Percentiles rank a stretch among this genome's conserved stretches.
phyloP scores from a whole-genome alignment of 2,888 invertebrate species.

The Lapara coniferarum region DNA sequence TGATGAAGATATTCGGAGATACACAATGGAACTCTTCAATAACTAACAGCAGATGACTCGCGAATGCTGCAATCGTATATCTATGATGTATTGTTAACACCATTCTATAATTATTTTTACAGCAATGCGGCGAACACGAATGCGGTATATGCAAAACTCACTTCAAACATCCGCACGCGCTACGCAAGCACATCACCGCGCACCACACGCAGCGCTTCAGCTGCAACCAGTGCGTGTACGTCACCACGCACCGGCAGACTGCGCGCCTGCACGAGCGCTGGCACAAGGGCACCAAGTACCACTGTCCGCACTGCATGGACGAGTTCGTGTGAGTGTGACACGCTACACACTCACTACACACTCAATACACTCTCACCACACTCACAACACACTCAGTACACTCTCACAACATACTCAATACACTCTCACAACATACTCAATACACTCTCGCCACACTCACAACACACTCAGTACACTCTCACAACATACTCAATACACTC shows the following conservation, averaged over 20 bases:
- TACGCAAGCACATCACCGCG: slow-evolving; percentile 73
- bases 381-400: no score
- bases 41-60: no score
- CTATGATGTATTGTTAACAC: no score
- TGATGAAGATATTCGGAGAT: no score
- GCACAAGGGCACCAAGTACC: slow-evolving; percentile 73
- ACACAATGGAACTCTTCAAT: no score
- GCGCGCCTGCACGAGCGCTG: slow-evolving; percentile 71
- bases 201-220: slow-evolving; percentile 75
- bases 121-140: slow-evolving; percentile 70
- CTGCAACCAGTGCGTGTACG: slow-evolving; percentile 68
- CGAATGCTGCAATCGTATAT: no score
- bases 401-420: no score
- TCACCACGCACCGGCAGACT: slow-evolving; percentile 70
- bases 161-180: slow-evolving; percentile 67
- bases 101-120: no score
- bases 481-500: no score
- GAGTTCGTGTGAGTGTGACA: slow-evolving; percentile 66
- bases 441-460: no score
- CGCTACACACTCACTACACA: neutral
- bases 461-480: no score
- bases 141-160: slow-evolving; percentile 74
- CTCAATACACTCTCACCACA: neutral
- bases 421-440: no score
- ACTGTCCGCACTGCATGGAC: slow-evolving; percentile 70